Conservation (phyloP, 2,888 invertebrate genomes). For the Callyntrura guangdongensis region DNA sequence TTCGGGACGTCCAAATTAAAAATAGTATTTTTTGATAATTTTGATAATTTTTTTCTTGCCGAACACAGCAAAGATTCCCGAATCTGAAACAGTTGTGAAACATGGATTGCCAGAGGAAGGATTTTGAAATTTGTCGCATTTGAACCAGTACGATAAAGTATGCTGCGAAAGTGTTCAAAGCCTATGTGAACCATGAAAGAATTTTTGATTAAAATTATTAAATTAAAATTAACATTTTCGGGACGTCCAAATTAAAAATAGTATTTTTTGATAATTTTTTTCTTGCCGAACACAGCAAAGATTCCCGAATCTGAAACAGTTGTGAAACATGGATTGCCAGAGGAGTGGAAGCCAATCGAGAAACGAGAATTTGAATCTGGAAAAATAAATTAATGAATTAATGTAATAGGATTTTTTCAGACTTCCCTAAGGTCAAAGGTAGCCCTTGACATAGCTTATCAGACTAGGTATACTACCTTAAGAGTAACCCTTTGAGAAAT, state of each 20-base stretch:
- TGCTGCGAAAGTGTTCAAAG: conserved; percentile 45
- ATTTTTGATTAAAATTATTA: not conserved
- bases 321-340: conserved; percentile 39
- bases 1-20: not conserved
- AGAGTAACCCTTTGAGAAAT: not conserved
- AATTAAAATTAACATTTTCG: not conserved
- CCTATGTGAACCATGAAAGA: not conserved
- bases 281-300: conserved; percentile 22
- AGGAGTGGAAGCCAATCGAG: conserved; percentile 28
- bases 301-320: conserved; percentile 29
- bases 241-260: not conserved
- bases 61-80: conserved; percentile 22
- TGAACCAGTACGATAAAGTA: conserved; percentile 60
- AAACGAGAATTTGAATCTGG: conserved; percentile 52
- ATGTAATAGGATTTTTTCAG: no score
- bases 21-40: not conserved
- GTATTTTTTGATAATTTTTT: not conserved
- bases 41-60: conserved; percentile 9
- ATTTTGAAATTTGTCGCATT: conserved; percentile 46
- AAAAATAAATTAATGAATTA: conserved; percentile 12
- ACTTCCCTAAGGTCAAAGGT: no score
- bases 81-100: conserved; percentile 24
- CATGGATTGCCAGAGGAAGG: conserved; percentile 49
- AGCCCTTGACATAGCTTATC: no score
- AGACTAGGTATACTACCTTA: not conserved